Evolutionary conservation across 2,113 vertebrate genomes (phyloP).

Genomic region (Mastomys coucha): DNA sequence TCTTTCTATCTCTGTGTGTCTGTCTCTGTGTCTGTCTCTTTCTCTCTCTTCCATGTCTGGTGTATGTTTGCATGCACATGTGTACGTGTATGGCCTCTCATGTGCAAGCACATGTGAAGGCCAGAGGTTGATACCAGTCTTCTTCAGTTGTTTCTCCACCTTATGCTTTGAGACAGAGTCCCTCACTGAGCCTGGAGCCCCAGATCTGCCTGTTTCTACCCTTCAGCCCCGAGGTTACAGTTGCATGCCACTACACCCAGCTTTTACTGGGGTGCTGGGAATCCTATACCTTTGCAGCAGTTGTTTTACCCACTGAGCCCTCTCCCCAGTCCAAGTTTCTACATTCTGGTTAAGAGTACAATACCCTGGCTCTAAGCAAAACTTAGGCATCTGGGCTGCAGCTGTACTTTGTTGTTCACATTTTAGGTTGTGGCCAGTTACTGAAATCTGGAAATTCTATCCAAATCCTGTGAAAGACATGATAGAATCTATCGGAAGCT

Average conservation of each 20-base stretch:
- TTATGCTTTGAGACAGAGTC: not conserved
- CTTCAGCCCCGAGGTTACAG: not conserved
- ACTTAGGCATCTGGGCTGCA: not conserved
- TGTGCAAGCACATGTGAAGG: not conserved
- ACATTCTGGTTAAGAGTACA: conserved; percentile 11
- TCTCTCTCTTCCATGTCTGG: not conserved
- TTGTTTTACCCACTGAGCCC: not conserved
- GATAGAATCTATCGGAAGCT: not conserved
- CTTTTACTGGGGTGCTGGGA: not conserved
- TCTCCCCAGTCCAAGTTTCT: not conserved
- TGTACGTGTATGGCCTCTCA: not conserved
- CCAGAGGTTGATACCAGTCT: not conserved
- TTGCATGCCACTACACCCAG: not conserved
- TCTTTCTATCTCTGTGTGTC: not conserved
- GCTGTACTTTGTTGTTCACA: not conserved
- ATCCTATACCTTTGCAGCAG: not conserved
- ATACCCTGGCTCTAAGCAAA: not conserved
- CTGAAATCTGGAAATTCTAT: not conserved
- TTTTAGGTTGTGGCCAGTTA: not conserved
- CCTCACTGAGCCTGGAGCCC: too few relatives aligned
- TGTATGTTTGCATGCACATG: not conserved
- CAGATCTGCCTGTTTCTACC: not conserved
- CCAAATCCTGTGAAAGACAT: not conserved
- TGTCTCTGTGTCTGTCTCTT: not conserved
- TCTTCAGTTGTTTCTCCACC: not conserved